Base-by-base conservation (phyloP, 1,140 invertebrate species). In the Pseudachorutes palmiensis region DNA sequence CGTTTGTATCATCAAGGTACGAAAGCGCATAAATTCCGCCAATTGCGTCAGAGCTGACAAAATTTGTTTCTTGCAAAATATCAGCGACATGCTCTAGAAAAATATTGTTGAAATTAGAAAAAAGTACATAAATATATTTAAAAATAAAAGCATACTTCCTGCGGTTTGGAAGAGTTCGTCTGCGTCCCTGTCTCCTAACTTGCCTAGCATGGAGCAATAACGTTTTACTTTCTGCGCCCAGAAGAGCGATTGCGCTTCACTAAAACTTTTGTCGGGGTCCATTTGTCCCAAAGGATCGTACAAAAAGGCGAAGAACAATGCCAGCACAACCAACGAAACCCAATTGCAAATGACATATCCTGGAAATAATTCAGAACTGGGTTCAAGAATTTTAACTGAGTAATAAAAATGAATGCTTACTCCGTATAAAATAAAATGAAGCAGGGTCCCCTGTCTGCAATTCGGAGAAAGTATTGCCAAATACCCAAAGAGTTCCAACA, bases 31-130 rank as follows among this genome's bases (percentile, higher is more conserved):
- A 83, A 63, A 90, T 85, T 14, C 91, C 92, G 12, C 91, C 90
- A 51, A 91, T 84, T 16, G 94, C 84, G 76, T 96, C 93, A 0
- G 91, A 91, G 0, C 91, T 87, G 1, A 94, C 91, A 26, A 94
- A 79, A 79, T 94, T 89, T 0, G 88, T 86, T 68, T 88, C 88
- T 51, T 24, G 60, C 12, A 62, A 26, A 29, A 22, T 30, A 3
- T 16, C 31, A 2, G 22, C 24, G 5, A 60, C 26, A 59, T 3
- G 41, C 5, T 36, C 22, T 60, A 19, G 33, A 29, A 65, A 58
- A 59, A 48, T 60, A 29, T 48, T 49, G 32, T 62, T n/a, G 19
- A 45, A 45, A 9, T 45, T 45, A 12, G 36, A 45, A 9, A 12
- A 12, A 45, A 45, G 19, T 12, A 45, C 36, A 12, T 51, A 33